phyloP scores from a whole-genome alignment of 2,888 invertebrate species.

The Drosophila subsilvestris region DNA sequence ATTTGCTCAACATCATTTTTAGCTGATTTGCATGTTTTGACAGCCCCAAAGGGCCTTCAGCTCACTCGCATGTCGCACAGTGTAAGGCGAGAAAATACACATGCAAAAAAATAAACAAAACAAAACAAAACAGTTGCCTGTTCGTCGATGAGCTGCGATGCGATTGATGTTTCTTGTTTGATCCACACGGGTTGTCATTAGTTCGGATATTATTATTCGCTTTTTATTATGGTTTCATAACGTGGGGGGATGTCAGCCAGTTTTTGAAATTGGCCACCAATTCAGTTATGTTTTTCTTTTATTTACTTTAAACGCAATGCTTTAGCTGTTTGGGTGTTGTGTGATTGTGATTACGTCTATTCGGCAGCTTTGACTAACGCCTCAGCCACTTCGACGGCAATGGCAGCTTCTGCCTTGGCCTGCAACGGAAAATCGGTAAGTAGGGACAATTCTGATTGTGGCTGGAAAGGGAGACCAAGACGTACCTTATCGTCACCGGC shows the following conservation, averaged over 20 bases:
- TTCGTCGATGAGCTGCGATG: constrained; percentile 15
- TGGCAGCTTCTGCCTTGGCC: constrained; percentile 94
- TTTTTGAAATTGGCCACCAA: constrained; percentile 28
- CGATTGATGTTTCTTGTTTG: constrained; percentile 35
- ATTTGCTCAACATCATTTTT: not conserved
- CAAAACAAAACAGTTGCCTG: not conserved
- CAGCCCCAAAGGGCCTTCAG: constrained; percentile 2
- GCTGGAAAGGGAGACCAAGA: not conserved
- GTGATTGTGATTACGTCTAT: constrained; percentile 82
- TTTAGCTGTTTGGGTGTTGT: constrained; percentile 45
- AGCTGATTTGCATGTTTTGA: not conserved
- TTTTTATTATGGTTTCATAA: constrained; percentile 73
- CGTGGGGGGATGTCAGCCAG: constrained; percentile 27
- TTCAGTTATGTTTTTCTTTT: constrained; percentile 54
- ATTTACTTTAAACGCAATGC: constrained; percentile 59
- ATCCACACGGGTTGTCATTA: constrained; percentile 42
- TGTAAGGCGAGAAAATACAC: constrained; percentile 13
- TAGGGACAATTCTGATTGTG: not conserved
- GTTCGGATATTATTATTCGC: constrained; percentile 64
- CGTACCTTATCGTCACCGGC: constrained; percentile 92
- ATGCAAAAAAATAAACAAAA: constrained; percentile 27
- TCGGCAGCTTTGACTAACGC: constrained; percentile 94
- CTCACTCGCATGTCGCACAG: constrained; percentile 13
- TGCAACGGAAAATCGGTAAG: constrained; percentile 81
- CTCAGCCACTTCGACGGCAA: constrained; percentile 97